A percentile compares a stretch with the other conserved stretches of the same genome.
phyloP scores from a whole-genome alignment of 2,888 invertebrate genomes.

The Pogonocherus hispidulus region DNA sequence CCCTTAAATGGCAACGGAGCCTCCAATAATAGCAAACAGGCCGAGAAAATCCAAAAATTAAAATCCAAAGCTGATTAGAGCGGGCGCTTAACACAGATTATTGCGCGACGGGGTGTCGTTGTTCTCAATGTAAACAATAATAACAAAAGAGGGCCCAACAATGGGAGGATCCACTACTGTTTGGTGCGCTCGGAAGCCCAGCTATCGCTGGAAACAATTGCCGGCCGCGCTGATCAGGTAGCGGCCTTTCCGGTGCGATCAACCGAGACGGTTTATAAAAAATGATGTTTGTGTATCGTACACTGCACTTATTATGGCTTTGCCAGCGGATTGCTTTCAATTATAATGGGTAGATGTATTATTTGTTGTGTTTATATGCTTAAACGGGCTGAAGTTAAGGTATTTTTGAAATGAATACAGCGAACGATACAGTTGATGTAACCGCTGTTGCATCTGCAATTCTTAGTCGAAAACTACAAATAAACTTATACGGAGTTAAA shows the following conservation, averaged over 20 bases:
- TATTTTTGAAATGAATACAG: background rate
- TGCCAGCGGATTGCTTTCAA: constrained; percentile 15
- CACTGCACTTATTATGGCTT: constrained; percentile 27
- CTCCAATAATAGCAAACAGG: constrained; percentile 15
- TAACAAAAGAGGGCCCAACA: constrained; percentile 62
- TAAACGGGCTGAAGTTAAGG: constrained; percentile 10
- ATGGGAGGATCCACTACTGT: constrained; percentile 61
- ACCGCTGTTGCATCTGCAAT: background rate
- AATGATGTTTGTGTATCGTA: constrained; percentile 28
- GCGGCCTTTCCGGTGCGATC: constrained; percentile 40
- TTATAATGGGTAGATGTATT: constrained; percentile 9
- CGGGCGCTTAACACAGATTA: constrained; percentile 63
- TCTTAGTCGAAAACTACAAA: background rate
- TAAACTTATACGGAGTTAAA: background rate
- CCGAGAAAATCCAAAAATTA: constrained; percentile 44
- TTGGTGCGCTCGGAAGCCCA: constrained; percentile 44
- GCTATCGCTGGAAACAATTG: constrained; percentile 43
- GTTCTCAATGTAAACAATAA: constrained; percentile 63
- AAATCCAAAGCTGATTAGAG: constrained; percentile 63
- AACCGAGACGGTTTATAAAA: constrained; percentile 38
- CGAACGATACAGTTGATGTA: too few species aligned
- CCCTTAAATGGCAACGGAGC: too few species aligned
- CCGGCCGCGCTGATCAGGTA: constrained; percentile 32
- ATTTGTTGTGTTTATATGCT: too few species aligned
- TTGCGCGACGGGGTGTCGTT: constrained; percentile 66